These are phyloP conservation scores for Echinops telfairi DNA, from an alignment of 2,113 vertebrate species.

Conservation along the genomic window DNA sequence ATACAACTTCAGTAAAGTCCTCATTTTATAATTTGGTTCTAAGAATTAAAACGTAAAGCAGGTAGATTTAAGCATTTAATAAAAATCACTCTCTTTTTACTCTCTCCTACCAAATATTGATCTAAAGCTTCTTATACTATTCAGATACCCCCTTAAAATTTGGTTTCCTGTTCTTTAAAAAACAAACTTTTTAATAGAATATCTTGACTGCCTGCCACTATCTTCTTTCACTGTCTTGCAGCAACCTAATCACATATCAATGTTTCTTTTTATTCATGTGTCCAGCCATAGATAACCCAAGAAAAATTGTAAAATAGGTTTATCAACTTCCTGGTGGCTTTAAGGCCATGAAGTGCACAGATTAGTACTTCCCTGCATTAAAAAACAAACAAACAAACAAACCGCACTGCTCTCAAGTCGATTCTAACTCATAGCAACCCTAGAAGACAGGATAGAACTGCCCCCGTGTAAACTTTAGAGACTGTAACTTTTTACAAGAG, in stretches of 20 bases:
- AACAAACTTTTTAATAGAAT: not conserved
- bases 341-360: not conserved
- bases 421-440: too few species aligned
- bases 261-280: slow-evolving; percentile 31
- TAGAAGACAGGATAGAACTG: too few species aligned
- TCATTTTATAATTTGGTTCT: not conserved
- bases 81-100: not conserved
- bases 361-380: not conserved
- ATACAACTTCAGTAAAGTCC: not conserved
- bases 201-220: not conserved
- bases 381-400: not conserved
- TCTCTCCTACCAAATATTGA: not conserved
- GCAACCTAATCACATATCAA: not conserved
- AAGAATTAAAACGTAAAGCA: not conserved
- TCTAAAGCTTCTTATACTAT: not conserved
- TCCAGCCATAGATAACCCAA: not conserved
- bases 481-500: too few species aligned
- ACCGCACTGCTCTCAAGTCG: too few species aligned
- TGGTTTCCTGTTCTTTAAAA: not conserved
- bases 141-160: not conserved
- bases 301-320: not conserved
- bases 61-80: not conserved
- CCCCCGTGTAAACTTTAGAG: too few species aligned
- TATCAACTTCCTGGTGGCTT: not conserved
- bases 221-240: slow-evolving; percentile 22